A percentile compares a stretch with the other conserved stretches of the same genome.
Conservation (phyloP, 37 sponge, comb jelly and placozoan species). For the Petrosia ficiformis region DNA sequence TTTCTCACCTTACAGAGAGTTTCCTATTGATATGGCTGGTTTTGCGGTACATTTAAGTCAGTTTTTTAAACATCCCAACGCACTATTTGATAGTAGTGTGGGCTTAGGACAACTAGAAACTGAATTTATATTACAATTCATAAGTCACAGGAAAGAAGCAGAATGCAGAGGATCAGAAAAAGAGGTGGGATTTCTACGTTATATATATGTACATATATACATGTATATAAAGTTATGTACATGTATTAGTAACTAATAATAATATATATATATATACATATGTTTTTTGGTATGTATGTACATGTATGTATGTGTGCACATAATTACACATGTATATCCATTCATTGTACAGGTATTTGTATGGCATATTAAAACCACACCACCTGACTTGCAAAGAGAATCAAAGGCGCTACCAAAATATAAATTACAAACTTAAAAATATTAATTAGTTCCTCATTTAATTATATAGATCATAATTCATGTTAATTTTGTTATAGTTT, state of each 20-base stretch:
- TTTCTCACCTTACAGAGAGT: slow-evolving; percentile 43
- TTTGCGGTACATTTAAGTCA: slow-evolving; percentile 74
- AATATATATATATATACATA: too few relatives aligned
- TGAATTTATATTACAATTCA: slow-evolving; percentile 32
- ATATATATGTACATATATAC: too few relatives aligned
- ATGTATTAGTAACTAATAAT: too few relatives aligned
- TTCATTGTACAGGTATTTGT: slow-evolving; percentile 17
- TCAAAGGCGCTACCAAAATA: slow-evolving; percentile 2
- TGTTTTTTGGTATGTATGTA: too few relatives aligned
- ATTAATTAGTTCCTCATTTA: too few relatives aligned
- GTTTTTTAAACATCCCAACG: slow-evolving; percentile 39
- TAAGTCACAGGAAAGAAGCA: slow-evolving; percentile 8
- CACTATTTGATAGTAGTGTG: slow-evolving; percentile 3
- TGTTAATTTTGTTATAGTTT: too few relatives aligned
- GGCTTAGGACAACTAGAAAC: slow-evolving; percentile 53
- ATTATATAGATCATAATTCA: too few relatives aligned
- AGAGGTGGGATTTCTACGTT: too few relatives aligned
- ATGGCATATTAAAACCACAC: slow-evolving; percentile 45
- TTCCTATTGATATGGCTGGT: slow-evolving; percentile 94
- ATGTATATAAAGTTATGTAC: too few relatives aligned
- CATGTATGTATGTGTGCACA: too few relatives aligned
- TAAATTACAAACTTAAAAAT: too few relatives aligned
- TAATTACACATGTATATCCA: not conserved
- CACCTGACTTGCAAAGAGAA: slow-evolving; percentile 4
- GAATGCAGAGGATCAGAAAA: slow-evolving; percentile 43